Base-by-base conservation (phyloP, 2,888 invertebrate genomes). In the Metellina segmentata region DNA sequence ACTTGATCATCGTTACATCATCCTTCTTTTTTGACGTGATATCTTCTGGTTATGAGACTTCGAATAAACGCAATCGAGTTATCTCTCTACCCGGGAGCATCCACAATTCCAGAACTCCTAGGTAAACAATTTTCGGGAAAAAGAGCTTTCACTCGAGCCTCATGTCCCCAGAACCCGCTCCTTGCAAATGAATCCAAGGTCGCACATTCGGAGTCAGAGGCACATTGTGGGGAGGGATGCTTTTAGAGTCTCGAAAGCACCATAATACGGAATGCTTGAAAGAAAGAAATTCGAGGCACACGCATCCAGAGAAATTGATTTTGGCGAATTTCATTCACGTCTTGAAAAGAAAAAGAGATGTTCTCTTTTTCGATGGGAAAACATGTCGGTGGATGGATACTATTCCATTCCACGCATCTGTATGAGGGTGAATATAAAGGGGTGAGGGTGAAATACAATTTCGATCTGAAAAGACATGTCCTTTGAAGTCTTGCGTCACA, bases 261-360 rank as follows among this genome's bases (percentile, higher is more conserved):
- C 16, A 75, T 6, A 75, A 20, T 75, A 5, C n/a, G n/a, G 71
- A 34, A 34, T 34, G 34, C 71, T n/a, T 11, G 19, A 81, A 20
- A 81, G 81, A 34, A 51, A 13, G 85, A 86, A 86, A 86, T 70
- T 77, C 78, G 78, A 86, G 70, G 78, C 69, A 70, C 85, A 86
- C 20, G 70, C 70, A 51, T 48, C 20, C 49, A 51, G 51, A 69
- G 78, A 77, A 86, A 86, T 86, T 78, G 85, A 86, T 86, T 86
- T 86, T 86, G 85, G 69, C 19, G 85, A 86, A 86, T 86, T 86
- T 78, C 85, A 71, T 78, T 86, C 85, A 86, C 77, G 85, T 86
- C 20, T 13, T 34, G 20, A 4, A 78, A 51, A 86, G 69, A 51
- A 61, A 86, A 70, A 78, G 85, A 75, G 85, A 85, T 85, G 85